phyloP scores from a whole-genome alignment of 92 coral and sea anemone genomes.

The Virgularia gustaviana region DNA sequence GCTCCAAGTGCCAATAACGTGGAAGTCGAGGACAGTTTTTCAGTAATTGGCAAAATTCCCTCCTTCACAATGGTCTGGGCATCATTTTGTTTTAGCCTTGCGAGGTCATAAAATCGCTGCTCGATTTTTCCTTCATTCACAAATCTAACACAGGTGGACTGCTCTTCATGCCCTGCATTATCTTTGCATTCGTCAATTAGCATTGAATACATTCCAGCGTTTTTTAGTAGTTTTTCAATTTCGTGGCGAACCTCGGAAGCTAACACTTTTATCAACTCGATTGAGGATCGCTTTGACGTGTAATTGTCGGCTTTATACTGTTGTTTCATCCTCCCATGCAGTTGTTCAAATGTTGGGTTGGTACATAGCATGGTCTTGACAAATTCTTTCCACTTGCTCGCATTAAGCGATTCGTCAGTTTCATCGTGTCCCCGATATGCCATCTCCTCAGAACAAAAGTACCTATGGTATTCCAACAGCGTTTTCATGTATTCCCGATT shows the following conservation, averaged over 20 bases:
- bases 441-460: constrained; percentile 31
- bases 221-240: neutral
- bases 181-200: constrained; percentile 33
- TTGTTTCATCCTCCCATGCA: constrained; percentile 10
- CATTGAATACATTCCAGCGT: constrained; percentile 24
- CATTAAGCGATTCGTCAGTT: neutral
- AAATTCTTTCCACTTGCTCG: constrained; percentile 4
- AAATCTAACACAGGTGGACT: constrained; percentile 19
- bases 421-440: constrained; percentile 25
- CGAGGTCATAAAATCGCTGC: constrained; percentile 17
- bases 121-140: constrained; percentile 28
- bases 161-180: constrained; percentile 30
- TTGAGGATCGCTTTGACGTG: constrained; percentile 13
- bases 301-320: constrained; percentile 3
- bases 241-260: constrained; percentile 13
- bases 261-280: neutral
- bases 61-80: constrained; percentile 28
- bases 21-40: neutral
- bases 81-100: constrained; percentile 18
- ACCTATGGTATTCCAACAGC: constrained; percentile 18
- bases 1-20: constrained; percentile 24
- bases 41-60: constrained; percentile 23
- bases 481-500: constrained; percentile 23
- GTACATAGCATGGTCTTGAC: constrained; percentile 13
- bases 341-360: constrained; percentile 18